A percentile compares a stretch with the other conserved stretches of the same genome.
phyloP scores from a whole-genome alignment of 2,888 invertebrate species.

The Tethea ocularis region DNA sequence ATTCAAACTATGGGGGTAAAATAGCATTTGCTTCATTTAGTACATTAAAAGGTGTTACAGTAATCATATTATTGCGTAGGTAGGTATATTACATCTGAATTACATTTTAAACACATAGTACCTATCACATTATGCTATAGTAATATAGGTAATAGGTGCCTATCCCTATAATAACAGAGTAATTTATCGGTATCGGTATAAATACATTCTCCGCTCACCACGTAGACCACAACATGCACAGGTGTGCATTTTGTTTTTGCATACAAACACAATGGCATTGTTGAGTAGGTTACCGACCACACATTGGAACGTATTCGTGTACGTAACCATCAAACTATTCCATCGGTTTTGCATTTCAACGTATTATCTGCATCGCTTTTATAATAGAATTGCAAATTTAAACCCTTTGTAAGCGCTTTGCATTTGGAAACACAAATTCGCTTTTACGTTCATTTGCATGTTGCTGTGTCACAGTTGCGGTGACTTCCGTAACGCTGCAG shows the following conservation, averaged over 20 bases:
- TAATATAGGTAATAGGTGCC: no score
- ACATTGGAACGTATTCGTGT: slow-evolving; percentile 29
- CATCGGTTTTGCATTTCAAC: slow-evolving; percentile 69
- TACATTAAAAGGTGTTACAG: no score
- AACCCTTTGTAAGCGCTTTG: slow-evolving; percentile 80
- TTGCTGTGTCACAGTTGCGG: slow-evolving; percentile 67
- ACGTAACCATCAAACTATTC: slow-evolving; percentile 53
- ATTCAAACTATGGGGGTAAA: no score
- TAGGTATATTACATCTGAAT: no score
- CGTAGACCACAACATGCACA: neutral
- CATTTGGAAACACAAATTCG: slow-evolving; percentile 81
- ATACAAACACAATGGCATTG: slow-evolving; percentile 8
- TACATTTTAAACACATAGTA: no score
- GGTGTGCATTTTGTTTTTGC: neutral
- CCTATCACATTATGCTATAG: no score
- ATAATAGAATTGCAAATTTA: slow-evolving; percentile 83
- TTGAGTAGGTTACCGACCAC: slow-evolving; percentile 15
- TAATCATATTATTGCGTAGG: no score
- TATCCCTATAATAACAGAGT: no score
- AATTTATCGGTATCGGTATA: neutral
- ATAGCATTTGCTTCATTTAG: no score
- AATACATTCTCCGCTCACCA: neutral
- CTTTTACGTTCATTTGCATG: slow-evolving; percentile 82
- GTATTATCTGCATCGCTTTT: slow-evolving; percentile 75
- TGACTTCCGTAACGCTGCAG: slow-evolving; percentile 65